phyloP scores from a whole-genome alignment of 1,140 invertebrate genomes.

The Zelostemma sp. region DNA sequence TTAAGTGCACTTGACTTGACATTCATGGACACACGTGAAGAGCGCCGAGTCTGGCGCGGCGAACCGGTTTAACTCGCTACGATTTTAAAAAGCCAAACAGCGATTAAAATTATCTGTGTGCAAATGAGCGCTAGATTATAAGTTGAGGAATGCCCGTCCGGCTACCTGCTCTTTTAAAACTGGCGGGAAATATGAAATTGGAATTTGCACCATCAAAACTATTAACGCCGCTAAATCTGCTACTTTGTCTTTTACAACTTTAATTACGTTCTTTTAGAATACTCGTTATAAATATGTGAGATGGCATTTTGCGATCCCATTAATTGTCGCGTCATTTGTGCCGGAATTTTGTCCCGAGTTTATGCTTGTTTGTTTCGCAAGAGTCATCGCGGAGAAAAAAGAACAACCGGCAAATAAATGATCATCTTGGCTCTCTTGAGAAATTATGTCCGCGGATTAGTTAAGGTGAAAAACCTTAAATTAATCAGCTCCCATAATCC shows the following conservation, averaged over 20 bases:
- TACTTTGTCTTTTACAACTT: too few relatives aligned
- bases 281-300: too few relatives aligned
- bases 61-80: slow-evolving; percentile 42
- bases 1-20: slow-evolving; percentile 41
- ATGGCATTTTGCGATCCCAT: too few relatives aligned
- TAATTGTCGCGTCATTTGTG: too few relatives aligned
- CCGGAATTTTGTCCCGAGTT: too few relatives aligned
- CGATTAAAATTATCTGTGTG: slow-evolving; percentile 49
- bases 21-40: slow-evolving; percentile 36
- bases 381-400: too few relatives aligned
- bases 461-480: slow-evolving; percentile 27
- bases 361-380: too few relatives aligned
- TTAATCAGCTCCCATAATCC: slow-evolving; percentile 47
- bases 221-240: too few relatives aligned
- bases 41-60: slow-evolving; percentile 28
- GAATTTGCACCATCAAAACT: too few relatives aligned
- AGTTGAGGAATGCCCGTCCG: slow-evolving; percentile 26
- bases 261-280: too few relatives aligned
- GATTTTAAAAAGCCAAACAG: slow-evolving; percentile 37
- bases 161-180: background rate
- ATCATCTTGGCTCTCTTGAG: slow-evolving; percentile 33
- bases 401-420: slow-evolving; percentile 31
- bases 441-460: slow-evolving; percentile 45
- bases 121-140: slow-evolving; percentile 43
- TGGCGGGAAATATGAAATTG: too few relatives aligned